Evolutionary conservation across 1,140 invertebrate genomes (phyloP), one percentile per base, ranked within the genome.

Genomic region (Vollenhovia emeryi): DNA sequence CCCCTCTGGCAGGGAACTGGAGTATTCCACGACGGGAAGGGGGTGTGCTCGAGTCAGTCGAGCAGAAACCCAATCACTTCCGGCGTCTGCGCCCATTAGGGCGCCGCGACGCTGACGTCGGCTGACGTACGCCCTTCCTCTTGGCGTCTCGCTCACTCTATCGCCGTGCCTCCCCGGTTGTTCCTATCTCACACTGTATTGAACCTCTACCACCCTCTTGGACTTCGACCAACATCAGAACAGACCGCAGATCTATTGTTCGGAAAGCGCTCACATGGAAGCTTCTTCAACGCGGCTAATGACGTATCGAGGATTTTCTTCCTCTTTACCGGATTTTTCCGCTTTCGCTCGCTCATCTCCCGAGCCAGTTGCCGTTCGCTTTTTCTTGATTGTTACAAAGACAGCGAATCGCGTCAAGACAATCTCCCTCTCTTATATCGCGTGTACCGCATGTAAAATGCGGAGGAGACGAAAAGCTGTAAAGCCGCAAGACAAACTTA

Each of bases 31-130:
- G 85, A 87, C 69, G 88, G 79, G 87, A 88, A 80, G 93, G 90
- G 92, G 91, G 89, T 88, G 91, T 90, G 92, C 93, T 91, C 89
- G 93, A 94, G 93, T 94, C 95, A 95, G 94, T 95, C 94, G 93
- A 94, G 94, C 94, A 91, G 93, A 95, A 95, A 95, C 94, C 94
- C 95, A 95, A 95, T 95, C 95, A 95, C 94, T 95, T 95, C 95
- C 95, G 94, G 94, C 95, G 94, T 95, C 95, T 94, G 94, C 94
- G 93, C 94, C 94, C 95, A 95, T 95, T 95, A 95, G 93, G 93
- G 93, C 92, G 93, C 93, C 94, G 92, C 94, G 93, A 94, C 93
- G 94, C 94, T 95, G 94, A 95, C 94, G 94, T 94, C 91, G 93
- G 92, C 94, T 94, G 94, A 95, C 94, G 93, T 94, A 93, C 93